These are phyloP conservation scores for Premnoplex brunnescens DNA, from an alignment of 2,797 vertebrate species.

Conservation along the genomic window DNA sequence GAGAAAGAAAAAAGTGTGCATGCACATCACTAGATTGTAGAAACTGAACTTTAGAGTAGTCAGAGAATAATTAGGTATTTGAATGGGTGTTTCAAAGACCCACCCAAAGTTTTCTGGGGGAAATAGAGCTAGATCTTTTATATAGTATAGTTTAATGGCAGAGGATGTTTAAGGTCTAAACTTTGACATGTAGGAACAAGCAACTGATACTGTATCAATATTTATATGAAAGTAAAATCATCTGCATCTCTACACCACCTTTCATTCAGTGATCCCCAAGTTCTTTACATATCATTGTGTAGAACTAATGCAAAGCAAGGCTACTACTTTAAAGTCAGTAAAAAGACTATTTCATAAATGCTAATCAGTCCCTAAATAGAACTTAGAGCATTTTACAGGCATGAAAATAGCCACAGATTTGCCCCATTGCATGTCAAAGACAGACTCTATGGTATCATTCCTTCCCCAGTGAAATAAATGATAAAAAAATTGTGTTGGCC, in stretches of 20 bases:
- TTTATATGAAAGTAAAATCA: neutral
- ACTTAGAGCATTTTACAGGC: neutral
- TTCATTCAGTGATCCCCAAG: neutral
- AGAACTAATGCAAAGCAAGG: neutral
- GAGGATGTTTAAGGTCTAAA: neutral
- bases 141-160: neutral
- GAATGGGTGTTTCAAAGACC: neutral
- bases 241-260: neutral
- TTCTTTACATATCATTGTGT: neutral
- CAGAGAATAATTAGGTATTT: neutral
- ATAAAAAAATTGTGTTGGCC: neutral
- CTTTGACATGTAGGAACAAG: neutral
- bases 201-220: neutral
- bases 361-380: neutral
- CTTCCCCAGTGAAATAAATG: neutral
- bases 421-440: rapidly evolving
- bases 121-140: neutral
- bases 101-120: neutral
- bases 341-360: neutral
- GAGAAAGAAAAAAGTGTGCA: neutral
- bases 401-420: neutral
- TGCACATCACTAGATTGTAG: neutral
- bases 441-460: neutral
- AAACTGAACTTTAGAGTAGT: neutral
- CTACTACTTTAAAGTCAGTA: neutral